A percentile compares a stretch with the other conserved stretches of the same genome.
phyloP scores from a whole-genome alignment of 2,888 invertebrate genomes.

The Tetragonula carbonaria region DNA sequence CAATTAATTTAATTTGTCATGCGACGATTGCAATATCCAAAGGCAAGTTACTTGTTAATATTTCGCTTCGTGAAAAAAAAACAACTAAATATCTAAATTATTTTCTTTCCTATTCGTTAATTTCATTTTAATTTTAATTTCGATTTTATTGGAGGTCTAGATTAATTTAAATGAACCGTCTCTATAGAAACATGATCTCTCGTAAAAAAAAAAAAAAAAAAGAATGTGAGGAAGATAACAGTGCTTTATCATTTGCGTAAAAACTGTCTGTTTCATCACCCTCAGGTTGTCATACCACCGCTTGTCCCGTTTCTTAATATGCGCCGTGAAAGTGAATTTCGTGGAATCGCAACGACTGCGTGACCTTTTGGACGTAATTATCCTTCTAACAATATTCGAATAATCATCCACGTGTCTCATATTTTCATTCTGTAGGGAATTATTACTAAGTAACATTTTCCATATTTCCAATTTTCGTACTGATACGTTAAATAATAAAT shows the following conservation, averaged over 20 bases:
- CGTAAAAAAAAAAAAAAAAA: too few relatives aligned
- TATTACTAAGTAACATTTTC: too few relatives aligned
- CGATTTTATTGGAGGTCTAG: not conserved
- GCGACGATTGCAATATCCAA: not conserved
- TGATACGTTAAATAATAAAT: not conserved
- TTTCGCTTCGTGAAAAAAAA: not conserved
- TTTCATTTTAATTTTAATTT: not conserved
- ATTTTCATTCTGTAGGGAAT: not conserved
- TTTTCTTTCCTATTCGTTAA: not conserved
- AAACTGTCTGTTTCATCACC: constrained; percentile 26
- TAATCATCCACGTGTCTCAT: not conserved
- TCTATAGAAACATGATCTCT: not conserved
- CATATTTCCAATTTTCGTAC: not conserved
- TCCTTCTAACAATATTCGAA: not conserved
- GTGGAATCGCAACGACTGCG: constrained; percentile 31
- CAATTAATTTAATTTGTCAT: not conserved
- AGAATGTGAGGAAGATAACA: constrained; percentile 6
- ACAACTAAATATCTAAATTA: not conserved
- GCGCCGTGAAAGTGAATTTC: constrained; percentile 50
- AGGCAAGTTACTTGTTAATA: not conserved
- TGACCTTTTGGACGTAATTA: constrained; percentile 12
- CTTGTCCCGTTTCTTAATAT: not conserved
- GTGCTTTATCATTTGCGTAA: not conserved
- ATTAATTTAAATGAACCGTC: not conserved
- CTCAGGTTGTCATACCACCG: not conserved